These are phyloP conservation scores for Trachelus stipa DNA, from an alignment of 2,888 invertebrate species.

Conservation along the genomic window DNA sequence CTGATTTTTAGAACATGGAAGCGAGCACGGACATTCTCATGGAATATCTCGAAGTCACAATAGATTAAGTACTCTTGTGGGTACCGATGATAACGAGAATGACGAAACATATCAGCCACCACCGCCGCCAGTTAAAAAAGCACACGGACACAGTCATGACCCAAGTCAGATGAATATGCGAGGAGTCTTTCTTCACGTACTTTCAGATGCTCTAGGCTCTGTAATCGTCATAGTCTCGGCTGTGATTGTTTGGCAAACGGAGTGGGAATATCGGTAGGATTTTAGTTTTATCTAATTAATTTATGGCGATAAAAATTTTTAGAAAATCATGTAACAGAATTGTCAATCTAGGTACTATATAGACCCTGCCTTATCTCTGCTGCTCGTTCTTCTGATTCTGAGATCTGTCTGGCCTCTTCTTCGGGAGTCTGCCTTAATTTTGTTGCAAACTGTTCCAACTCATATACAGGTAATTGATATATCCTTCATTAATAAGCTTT, in stretches of 20 bases:
- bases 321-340: background rate
- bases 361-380: constrained; percentile 93
- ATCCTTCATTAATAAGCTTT: constrained; percentile 41
- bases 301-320: constrained; percentile 8
- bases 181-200: constrained; percentile 98
- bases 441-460: constrained; percentile 98
- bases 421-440: constrained; percentile 92
- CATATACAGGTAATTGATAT: constrained; percentile 80
- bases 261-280: constrained; percentile 78
- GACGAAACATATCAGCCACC: constrained; percentile 72
- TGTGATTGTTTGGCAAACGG: constrained; percentile 79
- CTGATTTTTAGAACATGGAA: constrained; percentile 76
- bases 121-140: constrained; percentile 59
- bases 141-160: constrained; percentile 71
- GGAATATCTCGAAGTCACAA: constrained; percentile 73
- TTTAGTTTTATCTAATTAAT: background rate
- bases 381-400: constrained; percentile 87
- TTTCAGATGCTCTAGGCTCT: constrained; percentile 97
- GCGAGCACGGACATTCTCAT: constrained; percentile 73
- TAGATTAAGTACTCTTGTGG: constrained; percentile 72
- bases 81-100: constrained; percentile 80
- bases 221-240: constrained; percentile 92
- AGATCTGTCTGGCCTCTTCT: constrained; percentile 93
- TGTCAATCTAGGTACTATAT: constrained; percentile 78
- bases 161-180: constrained; percentile 97